These are phyloP conservation scores for Prinia subflava DNA, from an alignment of 2,113 vertebrate species.

Conservation along the genomic window DNA sequence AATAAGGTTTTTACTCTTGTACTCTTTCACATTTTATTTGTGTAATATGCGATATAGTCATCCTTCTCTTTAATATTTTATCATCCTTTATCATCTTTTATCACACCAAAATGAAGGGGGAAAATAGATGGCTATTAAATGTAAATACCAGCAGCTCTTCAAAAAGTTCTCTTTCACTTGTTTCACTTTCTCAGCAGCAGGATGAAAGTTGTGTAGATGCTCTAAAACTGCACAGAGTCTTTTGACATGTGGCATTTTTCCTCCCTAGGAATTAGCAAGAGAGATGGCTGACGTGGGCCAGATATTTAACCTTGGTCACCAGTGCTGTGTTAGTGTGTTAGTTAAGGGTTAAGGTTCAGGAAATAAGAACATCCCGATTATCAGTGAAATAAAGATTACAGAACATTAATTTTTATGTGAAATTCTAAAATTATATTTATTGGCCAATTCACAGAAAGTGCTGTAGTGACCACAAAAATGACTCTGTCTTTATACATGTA, in stretches of 20 bases:
- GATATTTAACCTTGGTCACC: not conserved
- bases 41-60: not conserved
- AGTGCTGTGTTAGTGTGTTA: not conserved
- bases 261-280: not conserved
- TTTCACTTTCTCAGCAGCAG: not conserved
- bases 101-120: not conserved
- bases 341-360: not conserved
- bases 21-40: not conserved
- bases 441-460: constrained; percentile 94
- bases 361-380: not conserved
- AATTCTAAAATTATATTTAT: constrained; percentile 96
- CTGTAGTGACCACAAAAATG: constrained; percentile 83
- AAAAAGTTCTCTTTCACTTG: not conserved
- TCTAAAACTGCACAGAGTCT: not conserved
- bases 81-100: not conserved
- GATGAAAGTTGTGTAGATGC: not conserved
- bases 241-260: not conserved
- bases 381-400: constrained; percentile 32
- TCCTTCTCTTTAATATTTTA: not conserved
- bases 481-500: constrained; percentile 69
- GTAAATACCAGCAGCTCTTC: not conserved
- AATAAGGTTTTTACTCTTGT: not conserved
- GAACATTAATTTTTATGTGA: constrained; percentile 70
- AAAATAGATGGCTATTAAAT: not conserved
- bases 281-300: not conserved